phyloP scores from a whole-genome alignment of 2,888 invertebrate species.

The Catocala fraxini region DNA sequence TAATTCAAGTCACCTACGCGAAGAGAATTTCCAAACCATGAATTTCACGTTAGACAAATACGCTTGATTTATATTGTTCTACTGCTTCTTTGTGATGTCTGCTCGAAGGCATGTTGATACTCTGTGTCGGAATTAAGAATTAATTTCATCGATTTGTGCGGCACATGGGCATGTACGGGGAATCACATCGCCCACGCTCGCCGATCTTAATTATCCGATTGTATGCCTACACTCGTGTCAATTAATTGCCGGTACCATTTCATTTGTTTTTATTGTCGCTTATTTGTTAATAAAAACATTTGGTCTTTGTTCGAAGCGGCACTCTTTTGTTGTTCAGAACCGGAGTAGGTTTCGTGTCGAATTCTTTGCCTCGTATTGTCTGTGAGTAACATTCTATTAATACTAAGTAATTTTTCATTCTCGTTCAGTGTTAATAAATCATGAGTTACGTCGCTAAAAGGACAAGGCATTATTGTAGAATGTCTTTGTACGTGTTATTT shows the following conservation, averaged over 20 bases:
- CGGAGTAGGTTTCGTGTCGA: slow-evolving; percentile 17
- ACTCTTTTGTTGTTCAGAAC: slow-evolving; percentile 32
- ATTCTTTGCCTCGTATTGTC: slow-evolving; percentile 22
- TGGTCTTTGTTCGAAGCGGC: slow-evolving; percentile 41
- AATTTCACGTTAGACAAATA: slow-evolving; percentile 27
- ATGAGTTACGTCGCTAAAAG: slow-evolving; percentile 4
- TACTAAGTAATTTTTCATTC: slow-evolving; percentile 6
- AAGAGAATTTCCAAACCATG: slow-evolving; percentile 40
- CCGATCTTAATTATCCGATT: slow-evolving; percentile 71
- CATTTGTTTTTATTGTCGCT: slow-evolving; percentile 51
- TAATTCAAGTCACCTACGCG: slow-evolving; percentile 73
- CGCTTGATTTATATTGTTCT: slow-evolving; percentile 15
- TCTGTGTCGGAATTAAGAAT: slow-evolving; percentile 56
- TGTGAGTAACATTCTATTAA: slow-evolving; percentile 6
- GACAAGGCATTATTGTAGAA: neutral
- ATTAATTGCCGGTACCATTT: slow-evolving; percentile 62
- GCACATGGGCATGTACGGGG: slow-evolving; percentile 40
- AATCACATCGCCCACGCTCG: slow-evolving; percentile 68
- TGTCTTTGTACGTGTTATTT: neutral
- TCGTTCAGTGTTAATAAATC: slow-evolving; percentile 4
- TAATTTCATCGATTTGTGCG: slow-evolving; percentile 55
- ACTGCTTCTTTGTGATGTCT: slow-evolving; percentile 18
- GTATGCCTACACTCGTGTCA: slow-evolving; percentile 69
- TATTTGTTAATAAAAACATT: slow-evolving; percentile 51
- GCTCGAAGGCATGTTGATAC: slow-evolving; percentile 13